phyloP scores from a whole-genome alignment of 2,888 invertebrate species.

The Aelia acuminata region DNA sequence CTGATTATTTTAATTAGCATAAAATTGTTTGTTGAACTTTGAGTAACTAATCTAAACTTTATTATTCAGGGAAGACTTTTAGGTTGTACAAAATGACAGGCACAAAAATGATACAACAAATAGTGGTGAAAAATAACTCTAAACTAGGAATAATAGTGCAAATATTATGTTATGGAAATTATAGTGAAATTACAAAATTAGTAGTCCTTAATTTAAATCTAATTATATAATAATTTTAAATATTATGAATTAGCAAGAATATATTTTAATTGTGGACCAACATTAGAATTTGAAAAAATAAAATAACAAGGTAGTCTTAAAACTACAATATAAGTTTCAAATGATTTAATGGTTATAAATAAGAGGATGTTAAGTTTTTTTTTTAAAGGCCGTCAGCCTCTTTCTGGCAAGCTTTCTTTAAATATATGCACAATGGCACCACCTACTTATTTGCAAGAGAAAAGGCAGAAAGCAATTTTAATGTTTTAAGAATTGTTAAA shows the following conservation, averaged over 20 bases:
- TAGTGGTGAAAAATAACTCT: not conserved
- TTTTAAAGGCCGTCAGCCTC: too few relatives aligned
- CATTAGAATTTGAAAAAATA: not conserved
- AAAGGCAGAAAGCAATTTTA: too few relatives aligned
- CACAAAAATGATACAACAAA: not conserved
- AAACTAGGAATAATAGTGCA: not conserved
- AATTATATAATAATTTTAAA: not conserved
- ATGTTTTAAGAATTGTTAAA: too few relatives aligned
- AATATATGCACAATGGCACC: too few relatives aligned
- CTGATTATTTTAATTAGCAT: not conserved
- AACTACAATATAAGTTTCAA: not conserved
- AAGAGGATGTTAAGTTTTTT: too few relatives aligned
- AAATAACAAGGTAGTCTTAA: not conserved
- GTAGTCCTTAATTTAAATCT: not conserved
- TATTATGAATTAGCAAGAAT: not conserved
- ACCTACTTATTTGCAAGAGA: too few relatives aligned
- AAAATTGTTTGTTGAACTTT: too few relatives aligned
- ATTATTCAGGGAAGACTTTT: conserved; percentile 16
- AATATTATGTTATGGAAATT: not conserved
- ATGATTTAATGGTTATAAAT: not conserved
- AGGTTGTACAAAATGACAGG: not conserved
- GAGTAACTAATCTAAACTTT: too few relatives aligned
- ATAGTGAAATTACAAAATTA: not conserved
- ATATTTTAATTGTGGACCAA: not conserved
- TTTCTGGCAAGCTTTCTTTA: too few relatives aligned